phyloP scores from a whole-genome alignment of 2,888 invertebrate genomes.

The Lepidochitona cinerea region DNA sequence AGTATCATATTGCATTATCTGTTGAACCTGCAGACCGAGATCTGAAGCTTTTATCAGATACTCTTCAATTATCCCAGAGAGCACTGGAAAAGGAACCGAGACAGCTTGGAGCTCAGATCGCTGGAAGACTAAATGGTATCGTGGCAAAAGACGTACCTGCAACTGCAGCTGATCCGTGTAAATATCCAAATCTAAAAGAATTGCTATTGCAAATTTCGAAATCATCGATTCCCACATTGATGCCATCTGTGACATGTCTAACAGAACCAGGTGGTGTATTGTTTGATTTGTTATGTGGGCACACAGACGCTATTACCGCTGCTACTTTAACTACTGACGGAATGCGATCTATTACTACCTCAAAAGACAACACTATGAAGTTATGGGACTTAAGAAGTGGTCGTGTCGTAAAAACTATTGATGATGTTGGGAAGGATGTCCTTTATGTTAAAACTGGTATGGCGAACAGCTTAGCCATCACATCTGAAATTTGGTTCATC shows the following conservation, averaged over 20 bases:
- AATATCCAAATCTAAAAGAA: conserved; percentile 56
- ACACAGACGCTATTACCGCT: conserved; percentile 63
- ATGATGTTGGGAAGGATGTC: conserved; percentile 57
- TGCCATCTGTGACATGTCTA: conserved; percentile 64
- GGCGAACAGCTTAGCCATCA: conserved; percentile 50
- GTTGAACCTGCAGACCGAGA: conserved; percentile 60
- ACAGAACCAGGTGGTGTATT: conserved; percentile 64
- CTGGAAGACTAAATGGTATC: conserved; percentile 69
- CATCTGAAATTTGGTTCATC: conserved; percentile 56
- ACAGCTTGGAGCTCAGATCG: conserved; percentile 84
- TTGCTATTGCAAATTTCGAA: conserved; percentile 53
- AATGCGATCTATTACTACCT: conserved; percentile 57
- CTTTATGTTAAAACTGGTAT: conserved; percentile 45
- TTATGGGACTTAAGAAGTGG: conserved; percentile 65
- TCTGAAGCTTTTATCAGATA: conserved; percentile 76
- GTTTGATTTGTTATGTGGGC: conserved; percentile 65
- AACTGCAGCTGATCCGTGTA: conserved; percentile 60
- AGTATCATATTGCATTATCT: conserved; percentile 76
- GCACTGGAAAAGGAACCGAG: conserved; percentile 85
- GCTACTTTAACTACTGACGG: conserved; percentile 61
- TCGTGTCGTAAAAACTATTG: conserved; percentile 55
- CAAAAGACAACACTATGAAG: conserved; percentile 64
- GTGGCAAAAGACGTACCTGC: conserved; percentile 60
- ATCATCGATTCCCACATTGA: conserved; percentile 54
- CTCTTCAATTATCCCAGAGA: conserved; percentile 80